Percentiles rank a stretch among this genome's conserved stretches.
These are phyloP conservation scores for Peromyscus aztecus DNA, from an alignment of 2,797 vertebrate genomes.

Conservation along the genomic window DNA sequence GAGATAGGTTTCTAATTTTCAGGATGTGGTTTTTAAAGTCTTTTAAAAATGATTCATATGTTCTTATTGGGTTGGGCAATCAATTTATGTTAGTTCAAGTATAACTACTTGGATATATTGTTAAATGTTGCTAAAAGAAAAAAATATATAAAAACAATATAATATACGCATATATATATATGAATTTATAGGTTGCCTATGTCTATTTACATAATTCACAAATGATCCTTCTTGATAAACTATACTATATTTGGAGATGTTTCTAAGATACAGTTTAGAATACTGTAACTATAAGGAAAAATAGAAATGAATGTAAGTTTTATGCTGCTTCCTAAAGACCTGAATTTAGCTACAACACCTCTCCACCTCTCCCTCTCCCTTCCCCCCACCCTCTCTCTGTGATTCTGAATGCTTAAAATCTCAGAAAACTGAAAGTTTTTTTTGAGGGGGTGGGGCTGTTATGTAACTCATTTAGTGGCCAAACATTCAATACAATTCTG, in stretches of 20 bases:
- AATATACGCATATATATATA: not conserved
- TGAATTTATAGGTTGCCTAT: conserved; percentile 10
- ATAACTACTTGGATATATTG: conserved; percentile 21
- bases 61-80: conserved; percentile 26
- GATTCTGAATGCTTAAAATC: conserved; percentile 51
- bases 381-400: not conserved
- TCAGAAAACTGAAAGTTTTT: not conserved
- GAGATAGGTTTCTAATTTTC: conserved; percentile 70
- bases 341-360: conserved; percentile 15
- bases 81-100: conserved; percentile 56
- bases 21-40: conserved; percentile 65
- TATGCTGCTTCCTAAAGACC: not conserved
- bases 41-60: conserved; percentile 58
- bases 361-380: not conserved
- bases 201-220: conserved; percentile 16
- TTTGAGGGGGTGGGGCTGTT: not conserved
- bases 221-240: conserved; percentile 45
- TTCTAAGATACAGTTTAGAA: conserved; percentile 40
- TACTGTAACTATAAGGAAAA: not conserved
- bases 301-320: conserved; percentile 29
- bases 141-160: conserved; percentile 29
- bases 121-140: conserved; percentile 54
- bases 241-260: not conserved
- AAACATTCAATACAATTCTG: not conserved
- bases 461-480: conserved; percentile 11